Conservation (phyloP, 2,113 vertebrate genomes). For the Dasyurus viverrinus region DNA sequence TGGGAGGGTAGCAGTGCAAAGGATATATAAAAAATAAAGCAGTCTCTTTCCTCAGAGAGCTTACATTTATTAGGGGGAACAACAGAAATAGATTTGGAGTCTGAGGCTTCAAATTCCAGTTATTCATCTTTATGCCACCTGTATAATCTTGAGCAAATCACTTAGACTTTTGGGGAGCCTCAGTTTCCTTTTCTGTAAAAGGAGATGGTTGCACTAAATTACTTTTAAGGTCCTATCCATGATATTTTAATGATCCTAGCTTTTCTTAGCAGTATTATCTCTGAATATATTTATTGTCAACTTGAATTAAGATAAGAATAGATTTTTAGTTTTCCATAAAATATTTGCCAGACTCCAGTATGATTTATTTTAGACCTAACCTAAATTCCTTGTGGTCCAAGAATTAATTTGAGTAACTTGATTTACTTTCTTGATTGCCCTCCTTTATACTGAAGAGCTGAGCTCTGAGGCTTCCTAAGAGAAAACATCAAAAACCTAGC, state of each 20-base stretch:
- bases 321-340: conserved; percentile 40
- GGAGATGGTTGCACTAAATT: background rate
- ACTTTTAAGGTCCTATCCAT: background rate
- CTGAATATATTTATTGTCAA: background rate
- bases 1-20: background rate
- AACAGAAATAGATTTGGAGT: background rate
- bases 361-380: conserved; percentile 41
- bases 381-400: conserved; percentile 18
- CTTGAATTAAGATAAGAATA: conserved; percentile 29
- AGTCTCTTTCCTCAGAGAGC: background rate
- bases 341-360: conserved; percentile 54
- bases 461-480: background rate
- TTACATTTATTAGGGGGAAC: background rate
- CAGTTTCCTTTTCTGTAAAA: background rate
- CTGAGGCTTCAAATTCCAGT: background rate
- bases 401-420: conserved; percentile 50
- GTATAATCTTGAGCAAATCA: background rate
- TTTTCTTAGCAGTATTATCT: background rate
- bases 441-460: conserved; percentile 13
- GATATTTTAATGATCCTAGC: conserved; percentile 8
- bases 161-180: background rate
- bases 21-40: background rate
- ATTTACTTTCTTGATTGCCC: conserved; percentile 14
- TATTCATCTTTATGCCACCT: background rate
- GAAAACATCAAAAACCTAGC: background rate